Evolutionary conservation across 2,797 vertebrate genomes (phyloP).

Genomic region (Paramormyrops hopkinsi): DNA sequence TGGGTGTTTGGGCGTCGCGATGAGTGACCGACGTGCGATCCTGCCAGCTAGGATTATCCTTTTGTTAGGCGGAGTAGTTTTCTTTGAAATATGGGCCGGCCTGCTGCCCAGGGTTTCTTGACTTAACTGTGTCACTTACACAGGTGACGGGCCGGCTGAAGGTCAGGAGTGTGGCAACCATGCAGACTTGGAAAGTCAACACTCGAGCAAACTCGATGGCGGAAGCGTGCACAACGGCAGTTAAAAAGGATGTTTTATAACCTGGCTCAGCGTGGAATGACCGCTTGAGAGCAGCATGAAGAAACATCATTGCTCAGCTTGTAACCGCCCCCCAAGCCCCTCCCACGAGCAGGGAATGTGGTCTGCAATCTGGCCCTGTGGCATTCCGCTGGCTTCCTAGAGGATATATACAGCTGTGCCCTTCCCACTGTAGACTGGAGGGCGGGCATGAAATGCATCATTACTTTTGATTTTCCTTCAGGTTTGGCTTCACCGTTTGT

Average conservation of each 20-base stretch:
- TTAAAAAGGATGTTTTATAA: slow-evolving; percentile 8
- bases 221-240: not conserved
- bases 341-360: not conserved
- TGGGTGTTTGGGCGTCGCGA: not conserved
- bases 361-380: not conserved
- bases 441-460: not conserved
- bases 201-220: not conserved
- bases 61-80: not conserved
- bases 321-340: not conserved
- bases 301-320: not conserved
- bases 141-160: not conserved
- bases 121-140: not conserved
- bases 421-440: not conserved
- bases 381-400: not conserved
- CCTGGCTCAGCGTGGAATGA: not conserved
- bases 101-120: not conserved
- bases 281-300: not conserved
- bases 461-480: not conserved
- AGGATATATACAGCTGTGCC: not conserved
- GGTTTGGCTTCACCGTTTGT: not conserved
- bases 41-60: not conserved
- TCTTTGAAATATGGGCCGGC: not conserved
- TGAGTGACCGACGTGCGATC: not conserved
- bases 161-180: not conserved
- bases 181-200: no score